Conservation (phyloP, 2,113 vertebrate genomes). For the Malurus melanocephalus region DNA sequence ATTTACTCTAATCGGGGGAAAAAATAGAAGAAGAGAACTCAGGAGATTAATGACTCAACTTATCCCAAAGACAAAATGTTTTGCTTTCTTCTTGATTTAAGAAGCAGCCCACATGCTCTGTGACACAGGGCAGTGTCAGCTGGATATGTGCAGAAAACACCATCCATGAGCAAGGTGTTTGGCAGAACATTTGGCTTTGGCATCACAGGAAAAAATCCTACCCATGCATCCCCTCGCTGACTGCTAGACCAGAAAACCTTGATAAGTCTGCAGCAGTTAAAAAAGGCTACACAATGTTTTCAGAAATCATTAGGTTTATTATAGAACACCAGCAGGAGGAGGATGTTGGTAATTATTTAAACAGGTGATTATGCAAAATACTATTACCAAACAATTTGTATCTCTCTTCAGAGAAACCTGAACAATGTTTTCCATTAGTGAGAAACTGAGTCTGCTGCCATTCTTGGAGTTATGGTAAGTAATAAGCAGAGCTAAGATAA, state of each 20-base stretch:
- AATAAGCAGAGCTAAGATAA: neutral
- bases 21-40: neutral
- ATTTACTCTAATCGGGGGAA: neutral
- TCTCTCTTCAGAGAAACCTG: slow-evolving; percentile 23
- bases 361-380: slow-evolving; percentile 34
- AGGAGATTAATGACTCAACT: neutral
- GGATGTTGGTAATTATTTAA: slow-evolving; percentile 27
- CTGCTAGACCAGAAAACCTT: slow-evolving; percentile 16
- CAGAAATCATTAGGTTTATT: slow-evolving; percentile 31
- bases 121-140: neutral
- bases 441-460: neutral
- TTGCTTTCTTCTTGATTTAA: neutral
- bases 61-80: neutral
- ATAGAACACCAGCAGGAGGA: slow-evolving; percentile 12
- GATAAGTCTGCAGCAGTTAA: neutral
- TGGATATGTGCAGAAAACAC: neutral
- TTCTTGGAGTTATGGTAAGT: neutral
- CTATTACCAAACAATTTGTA: slow-evolving; percentile 11
- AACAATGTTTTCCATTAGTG: neutral
- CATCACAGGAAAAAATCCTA: neutral
- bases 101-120: neutral
- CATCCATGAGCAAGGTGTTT: neutral
- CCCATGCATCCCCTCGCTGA: neutral
- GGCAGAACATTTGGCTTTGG: neutral
- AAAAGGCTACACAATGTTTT: slow-evolving; percentile 10